phyloP scores from a whole-genome alignment of 2,797 vertebrate species.

The Anolis apletophallus region DNA sequence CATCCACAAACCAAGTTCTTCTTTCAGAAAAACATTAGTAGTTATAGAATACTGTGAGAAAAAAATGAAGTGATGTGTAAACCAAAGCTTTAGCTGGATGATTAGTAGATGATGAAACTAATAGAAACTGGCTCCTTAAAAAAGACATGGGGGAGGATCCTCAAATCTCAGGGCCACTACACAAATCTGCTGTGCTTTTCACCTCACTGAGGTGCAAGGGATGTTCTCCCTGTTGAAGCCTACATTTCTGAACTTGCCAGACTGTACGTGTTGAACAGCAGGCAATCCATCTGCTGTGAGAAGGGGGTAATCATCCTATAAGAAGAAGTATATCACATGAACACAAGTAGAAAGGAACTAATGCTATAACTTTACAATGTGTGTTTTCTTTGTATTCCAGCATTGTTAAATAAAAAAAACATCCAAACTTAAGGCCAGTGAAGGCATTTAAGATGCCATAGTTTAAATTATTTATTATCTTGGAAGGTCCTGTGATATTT shows the following conservation, averaged over 20 bases:
- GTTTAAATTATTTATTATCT: too few relatives aligned
- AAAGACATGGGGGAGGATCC: background rate
- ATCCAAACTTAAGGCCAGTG: accelerated
- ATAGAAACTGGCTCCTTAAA: background rate
- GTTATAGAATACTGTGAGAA: background rate
- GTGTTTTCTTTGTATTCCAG: background rate
- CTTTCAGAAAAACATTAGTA: background rate
- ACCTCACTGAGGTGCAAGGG: background rate
- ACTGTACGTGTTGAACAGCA: background rate
- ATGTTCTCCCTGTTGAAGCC: background rate
- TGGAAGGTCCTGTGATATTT: too few relatives aligned
- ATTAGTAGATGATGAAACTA: background rate
- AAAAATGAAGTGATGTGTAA: background rate
- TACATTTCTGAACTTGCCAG: background rate
- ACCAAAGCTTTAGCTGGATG: background rate
- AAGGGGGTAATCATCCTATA: background rate
- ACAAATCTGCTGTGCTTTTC: background rate
- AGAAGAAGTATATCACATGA: background rate
- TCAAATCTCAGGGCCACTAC: too few relatives aligned
- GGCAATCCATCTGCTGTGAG: too few relatives aligned
- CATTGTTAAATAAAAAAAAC: background rate
- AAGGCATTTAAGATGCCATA: background rate
- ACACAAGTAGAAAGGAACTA: background rate
- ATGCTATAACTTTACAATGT: background rate
- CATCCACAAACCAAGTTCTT: background rate